Base-by-base conservation (phyloP, 2,113 vertebrate species). In the Phainopepla nitens region DNA sequence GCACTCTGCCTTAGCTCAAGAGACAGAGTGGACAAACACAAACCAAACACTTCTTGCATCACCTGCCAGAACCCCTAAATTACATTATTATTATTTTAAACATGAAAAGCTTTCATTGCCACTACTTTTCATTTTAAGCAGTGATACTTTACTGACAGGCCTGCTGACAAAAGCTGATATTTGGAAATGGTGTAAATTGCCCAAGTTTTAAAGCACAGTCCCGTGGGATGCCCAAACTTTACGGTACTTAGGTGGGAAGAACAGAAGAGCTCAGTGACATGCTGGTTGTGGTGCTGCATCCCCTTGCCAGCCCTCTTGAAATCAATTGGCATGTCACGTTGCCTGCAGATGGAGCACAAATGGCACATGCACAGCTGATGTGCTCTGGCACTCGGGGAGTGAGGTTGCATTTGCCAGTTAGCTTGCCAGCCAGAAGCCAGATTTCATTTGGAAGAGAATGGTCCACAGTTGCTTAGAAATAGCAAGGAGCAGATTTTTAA, bases 391-490 rank as follows among this genome's bases (percentile, higher is more conserved):
- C 92, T 80, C 0, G 0, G 86, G 82, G 69, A 92, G 81, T 65
- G 60, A 53, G 53, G 51, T 36, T 79, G 65, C 45, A 8, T 76
- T 95, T 96, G 92, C 93, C 95, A 95, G 94, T 71, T n/a, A 73
- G 68, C 78, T 81, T 44, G 64, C 91, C 70, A 90, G 91, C 92
- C 91, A 96, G 84, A 71, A 97, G 79, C 61, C 85, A 80, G 89
- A 93, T 95, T 95, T 91, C 86, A 96, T 96, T 97, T 95, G 96
- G 88, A 95, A 90, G 65, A 93, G 77, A 96, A 93, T 70, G 56
- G 84, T 33, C 87, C 87, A 70, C 90, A 79, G 95, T 95, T 90
- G 82, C 72, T 88, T 87, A 87, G 91, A 88, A 96, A 95, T 83
- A 96, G 93, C 79, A 82, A 94, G 88, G 90, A 96, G 64, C 89